Conservation (phyloP, 2,797 vertebrate species). For the Tarsius wallacei region DNA sequence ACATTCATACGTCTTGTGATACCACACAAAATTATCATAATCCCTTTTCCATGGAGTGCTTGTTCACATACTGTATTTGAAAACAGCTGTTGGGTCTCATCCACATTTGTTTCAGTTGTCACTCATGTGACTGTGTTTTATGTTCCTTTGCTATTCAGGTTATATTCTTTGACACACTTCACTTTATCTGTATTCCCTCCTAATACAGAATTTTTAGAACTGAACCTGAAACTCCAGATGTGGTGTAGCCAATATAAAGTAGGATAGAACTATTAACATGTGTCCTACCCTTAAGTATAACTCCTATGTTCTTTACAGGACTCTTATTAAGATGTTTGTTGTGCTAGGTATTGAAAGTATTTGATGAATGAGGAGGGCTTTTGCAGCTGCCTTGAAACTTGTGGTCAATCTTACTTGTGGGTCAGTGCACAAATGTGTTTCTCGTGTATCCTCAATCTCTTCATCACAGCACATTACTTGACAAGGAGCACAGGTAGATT, state of each 20-base stretch:
- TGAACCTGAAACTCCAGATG: background rate
- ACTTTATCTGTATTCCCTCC: conserved; percentile 6
- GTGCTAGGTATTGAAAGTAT: background rate
- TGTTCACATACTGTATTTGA: background rate
- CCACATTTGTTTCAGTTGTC: background rate
- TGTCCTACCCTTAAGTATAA: conserved; percentile 4
- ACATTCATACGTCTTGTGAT: background rate
- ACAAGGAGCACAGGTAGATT: background rate
- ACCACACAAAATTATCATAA: background rate
- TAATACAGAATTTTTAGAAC: conserved; percentile 5
- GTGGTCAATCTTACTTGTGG: background rate
- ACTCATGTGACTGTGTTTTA: background rate
- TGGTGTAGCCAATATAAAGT: background rate
- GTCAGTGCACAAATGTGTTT: background rate
- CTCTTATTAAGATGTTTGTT: background rate
- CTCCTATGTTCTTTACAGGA: background rate
- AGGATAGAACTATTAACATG: background rate
- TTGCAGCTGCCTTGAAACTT: background rate
- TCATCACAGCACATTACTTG: background rate
- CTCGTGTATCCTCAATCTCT: background rate
- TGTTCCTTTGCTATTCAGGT: background rate
- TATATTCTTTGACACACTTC: background rate
- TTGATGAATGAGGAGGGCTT: background rate
- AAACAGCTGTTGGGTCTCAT: background rate
- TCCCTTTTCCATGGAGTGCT: background rate